These are phyloP conservation scores for Halictus quadricinctus DNA, from an alignment of 2,888 invertebrate genomes.

Conservation along the genomic window DNA sequence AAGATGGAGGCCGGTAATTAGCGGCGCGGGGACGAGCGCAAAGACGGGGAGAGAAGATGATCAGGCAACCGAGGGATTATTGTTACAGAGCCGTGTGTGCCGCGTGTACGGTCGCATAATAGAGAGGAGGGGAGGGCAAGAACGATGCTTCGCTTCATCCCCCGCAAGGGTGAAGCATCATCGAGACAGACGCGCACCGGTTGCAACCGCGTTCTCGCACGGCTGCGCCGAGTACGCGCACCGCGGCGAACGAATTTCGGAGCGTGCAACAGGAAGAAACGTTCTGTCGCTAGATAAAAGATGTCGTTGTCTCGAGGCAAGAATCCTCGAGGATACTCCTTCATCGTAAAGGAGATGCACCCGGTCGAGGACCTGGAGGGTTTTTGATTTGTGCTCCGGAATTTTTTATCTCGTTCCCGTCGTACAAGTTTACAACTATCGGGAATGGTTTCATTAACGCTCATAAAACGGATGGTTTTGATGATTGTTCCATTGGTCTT, in stretches of 20 bases:
- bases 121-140: slow-evolving; percentile 32
- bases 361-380: neutral
- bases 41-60: slow-evolving; percentile 13
- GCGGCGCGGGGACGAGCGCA: neutral
- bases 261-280: neutral
- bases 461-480: too few relatives aligned
- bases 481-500: neutral
- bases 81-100: slow-evolving; percentile 17
- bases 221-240: slow-evolving; percentile 3
- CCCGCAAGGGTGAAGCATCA: slow-evolving; percentile 37
- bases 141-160: slow-evolving; percentile 33
- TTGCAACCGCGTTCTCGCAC: slow-evolving; percentile 35
- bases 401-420: neutral
- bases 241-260: slow-evolving; percentile 19
- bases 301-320: neutral
- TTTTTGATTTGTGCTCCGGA: neutral
- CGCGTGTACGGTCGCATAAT: neutral
- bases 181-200: slow-evolving; percentile 30
- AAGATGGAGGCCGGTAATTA: slow-evolving; percentile 14
- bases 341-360: neutral
- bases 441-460: neutral
- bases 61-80: slow-evolving; percentile 23
- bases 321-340: neutral
- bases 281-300: neutral
- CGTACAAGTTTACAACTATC: neutral